Percentiles rank a stretch among this genome's conserved stretches.
Conservation (phyloP, 2,797 vertebrate genomes). For the Florisuga fusca region DNA sequence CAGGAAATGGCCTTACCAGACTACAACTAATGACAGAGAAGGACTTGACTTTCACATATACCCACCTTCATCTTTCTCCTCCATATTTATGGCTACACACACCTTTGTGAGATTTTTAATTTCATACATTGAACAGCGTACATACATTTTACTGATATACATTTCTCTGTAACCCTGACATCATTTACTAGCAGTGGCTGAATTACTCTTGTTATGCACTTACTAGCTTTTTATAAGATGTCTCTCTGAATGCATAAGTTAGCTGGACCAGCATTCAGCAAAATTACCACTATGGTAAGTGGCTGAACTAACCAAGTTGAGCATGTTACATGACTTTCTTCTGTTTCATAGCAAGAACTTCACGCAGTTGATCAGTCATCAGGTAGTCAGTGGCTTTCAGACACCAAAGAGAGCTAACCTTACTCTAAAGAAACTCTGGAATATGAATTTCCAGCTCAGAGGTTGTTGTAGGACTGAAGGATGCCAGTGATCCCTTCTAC, state of each 20-base stretch:
- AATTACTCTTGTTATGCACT: conserved; percentile 19
- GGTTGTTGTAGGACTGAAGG: neutral
- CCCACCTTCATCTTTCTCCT: neutral
- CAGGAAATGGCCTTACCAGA: neutral
- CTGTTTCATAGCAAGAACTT: neutral
- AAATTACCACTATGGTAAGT: neutral
- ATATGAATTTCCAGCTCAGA: neutral
- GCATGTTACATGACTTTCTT: neutral
- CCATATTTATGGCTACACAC: conserved; percentile 29
- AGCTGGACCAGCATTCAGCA: conserved; percentile 26
- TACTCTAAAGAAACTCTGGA: neutral
- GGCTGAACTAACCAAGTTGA: neutral
- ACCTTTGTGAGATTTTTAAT: conserved; percentile 2
- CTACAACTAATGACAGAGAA: neutral
- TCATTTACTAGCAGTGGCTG: conserved; percentile 21
- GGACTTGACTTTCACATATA: neutral
- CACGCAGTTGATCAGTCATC: neutral
- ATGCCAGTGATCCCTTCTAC: neutral
- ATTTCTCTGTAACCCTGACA: neutral
- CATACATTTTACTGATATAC: neutral
- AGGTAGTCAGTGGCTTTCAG: neutral
- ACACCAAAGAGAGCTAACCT: neutral
- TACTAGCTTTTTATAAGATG: conserved; percentile 49
- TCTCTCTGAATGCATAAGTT: neutral
- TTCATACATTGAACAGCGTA: neutral